Conservation (phyloP, 1,140 invertebrate genomes). For the Venturia canescens region DNA sequence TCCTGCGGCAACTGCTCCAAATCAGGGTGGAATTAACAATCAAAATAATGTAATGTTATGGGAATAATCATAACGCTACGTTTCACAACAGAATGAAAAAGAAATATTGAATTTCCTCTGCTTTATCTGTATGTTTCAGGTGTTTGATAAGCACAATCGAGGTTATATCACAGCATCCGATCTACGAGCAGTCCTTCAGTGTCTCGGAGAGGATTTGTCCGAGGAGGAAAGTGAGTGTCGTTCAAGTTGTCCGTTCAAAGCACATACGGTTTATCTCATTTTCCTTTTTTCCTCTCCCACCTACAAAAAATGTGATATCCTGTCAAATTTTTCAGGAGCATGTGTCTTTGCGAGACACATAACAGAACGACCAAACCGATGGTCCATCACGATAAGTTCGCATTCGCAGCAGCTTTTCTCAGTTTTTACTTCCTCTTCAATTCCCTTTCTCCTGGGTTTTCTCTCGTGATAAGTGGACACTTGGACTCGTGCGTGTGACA, state of each 20-base stretch:
- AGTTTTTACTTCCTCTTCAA: not conserved
- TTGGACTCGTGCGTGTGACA: not conserved
- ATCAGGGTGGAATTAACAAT: too few species aligned
- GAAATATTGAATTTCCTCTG: not conserved
- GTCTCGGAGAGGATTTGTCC: conserved; percentile 89
- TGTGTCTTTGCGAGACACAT: not conserved
- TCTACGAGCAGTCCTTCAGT: conserved; percentile 88
- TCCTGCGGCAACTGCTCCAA: too few species aligned
- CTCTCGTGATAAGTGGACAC: not conserved
- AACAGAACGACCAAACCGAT: too few species aligned
- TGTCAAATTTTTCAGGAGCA: not conserved
- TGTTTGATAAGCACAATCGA: conserved; percentile 91
- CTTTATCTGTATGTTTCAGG: conserved; percentile 71
- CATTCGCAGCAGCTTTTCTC: not conserved
- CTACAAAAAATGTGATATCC: too few species aligned
- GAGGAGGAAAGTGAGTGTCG: conserved; percentile 88
- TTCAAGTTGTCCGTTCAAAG: not conserved
- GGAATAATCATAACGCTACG: too few species aligned
- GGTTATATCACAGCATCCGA: conserved; percentile 92
- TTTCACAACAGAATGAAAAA: too few species aligned
- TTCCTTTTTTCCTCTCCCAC: not conserved
- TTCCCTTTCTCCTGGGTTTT: not conserved
- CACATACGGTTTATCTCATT: too few species aligned
- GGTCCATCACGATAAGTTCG: too few species aligned
- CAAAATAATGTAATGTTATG: too few species aligned